These are phyloP conservation scores for Drosophila kohkoa DNA, from an alignment of 1,140 invertebrate species.

Conservation along the genomic window DNA sequence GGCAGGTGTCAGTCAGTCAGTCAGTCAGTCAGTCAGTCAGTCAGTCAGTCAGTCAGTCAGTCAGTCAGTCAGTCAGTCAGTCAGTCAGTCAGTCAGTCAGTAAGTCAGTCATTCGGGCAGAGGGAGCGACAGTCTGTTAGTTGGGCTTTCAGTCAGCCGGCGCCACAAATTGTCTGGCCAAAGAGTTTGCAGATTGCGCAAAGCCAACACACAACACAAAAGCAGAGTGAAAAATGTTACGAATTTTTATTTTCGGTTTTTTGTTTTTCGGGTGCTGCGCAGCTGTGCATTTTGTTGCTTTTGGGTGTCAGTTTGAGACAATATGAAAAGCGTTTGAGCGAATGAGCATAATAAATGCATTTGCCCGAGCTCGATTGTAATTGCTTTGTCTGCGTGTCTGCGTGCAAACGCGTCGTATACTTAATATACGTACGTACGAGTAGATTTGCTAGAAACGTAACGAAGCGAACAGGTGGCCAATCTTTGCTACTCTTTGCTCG, in stretches of 20 bases:
- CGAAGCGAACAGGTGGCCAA: conserved; percentile 57
- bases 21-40: conserved; percentile 22
- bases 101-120: conserved; percentile 46
- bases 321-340: conserved; percentile 23
- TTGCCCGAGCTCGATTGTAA: conserved; percentile 44
- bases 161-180: conserved; percentile 9
- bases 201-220: background rate
- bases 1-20: conserved; percentile 66
- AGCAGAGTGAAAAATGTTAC: conserved; percentile 27
- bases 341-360: conserved; percentile 43
- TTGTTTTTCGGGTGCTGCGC: conserved; percentile 3
- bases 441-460: conserved; percentile 3
- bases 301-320: conserved; percentile 28
- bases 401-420: conserved; percentile 54
- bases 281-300: conserved; percentile 37
- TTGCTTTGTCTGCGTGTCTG: conserved; percentile 41
- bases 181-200: conserved; percentile 43
- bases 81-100: conserved; percentile 32
- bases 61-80: conserved; percentile 24
- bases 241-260: conserved; percentile 21
- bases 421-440: conserved; percentile 40
- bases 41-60: conserved; percentile 22
- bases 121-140: background rate
- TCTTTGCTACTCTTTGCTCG: conserved; percentile 9
- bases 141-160: conserved; percentile 41